phyloP scores from a whole-genome alignment of 2,888 invertebrate genomes.

The Pantelozetes paolii region DNA sequence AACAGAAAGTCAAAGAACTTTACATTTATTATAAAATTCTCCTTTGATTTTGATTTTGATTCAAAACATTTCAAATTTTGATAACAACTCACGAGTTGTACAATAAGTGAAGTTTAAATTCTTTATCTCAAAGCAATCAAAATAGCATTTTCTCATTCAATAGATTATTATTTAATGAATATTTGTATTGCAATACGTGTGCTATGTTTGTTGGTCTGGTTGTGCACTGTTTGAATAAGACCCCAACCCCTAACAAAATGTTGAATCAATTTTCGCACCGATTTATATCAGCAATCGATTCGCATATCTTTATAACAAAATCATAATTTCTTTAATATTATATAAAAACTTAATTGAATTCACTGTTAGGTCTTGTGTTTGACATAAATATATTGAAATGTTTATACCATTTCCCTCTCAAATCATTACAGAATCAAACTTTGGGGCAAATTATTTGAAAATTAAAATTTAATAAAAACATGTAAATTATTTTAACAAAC shows the following conservation, averaged over 20 bases:
- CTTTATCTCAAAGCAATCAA: background rate
- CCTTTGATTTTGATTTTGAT: background rate
- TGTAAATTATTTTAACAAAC: no score
- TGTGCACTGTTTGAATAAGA: no score
- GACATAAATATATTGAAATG: no score
- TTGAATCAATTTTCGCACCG: background rate
- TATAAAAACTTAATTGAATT: no score
- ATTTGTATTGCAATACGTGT: background rate
- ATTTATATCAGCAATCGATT: slow-evolving; percentile 1
- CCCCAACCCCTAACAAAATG: no score
- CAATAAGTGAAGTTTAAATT: no score
- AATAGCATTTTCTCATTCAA: background rate
- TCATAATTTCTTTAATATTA: no score
- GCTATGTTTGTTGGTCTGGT: background rate
- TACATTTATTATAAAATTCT: background rate
- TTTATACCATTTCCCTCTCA: no score
- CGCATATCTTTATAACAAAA: background rate
- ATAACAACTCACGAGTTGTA: slow-evolving; percentile 6
- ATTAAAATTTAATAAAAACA: no score
- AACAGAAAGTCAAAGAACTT: slow-evolving; percentile 6
- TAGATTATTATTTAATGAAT: background rate
- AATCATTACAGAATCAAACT: no score
- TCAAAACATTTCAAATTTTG: background rate
- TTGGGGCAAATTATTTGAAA: no score
- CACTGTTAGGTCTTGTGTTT: no score